Percentiles rank a stretch among this genome's conserved stretches.
Evolutionary conservation across 2,888 invertebrate genomes (phyloP).

Genomic region (Torymus tubicola): DNA sequence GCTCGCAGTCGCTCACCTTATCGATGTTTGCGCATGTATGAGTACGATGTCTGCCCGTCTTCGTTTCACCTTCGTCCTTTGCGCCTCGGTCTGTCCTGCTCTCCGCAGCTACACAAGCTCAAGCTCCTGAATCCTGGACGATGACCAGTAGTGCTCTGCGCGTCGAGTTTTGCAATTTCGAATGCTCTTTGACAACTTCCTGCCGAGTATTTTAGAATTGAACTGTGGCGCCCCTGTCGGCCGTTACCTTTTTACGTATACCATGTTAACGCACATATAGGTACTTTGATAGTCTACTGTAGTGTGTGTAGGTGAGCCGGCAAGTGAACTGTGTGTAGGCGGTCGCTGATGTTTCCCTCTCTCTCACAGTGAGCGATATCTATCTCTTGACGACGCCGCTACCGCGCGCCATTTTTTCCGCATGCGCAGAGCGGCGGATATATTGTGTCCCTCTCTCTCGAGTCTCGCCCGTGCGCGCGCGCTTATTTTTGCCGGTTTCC

Average conservation of each 20-base stretch:
- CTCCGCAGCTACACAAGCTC: too few species aligned
- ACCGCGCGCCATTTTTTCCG: constrained; percentile 34
- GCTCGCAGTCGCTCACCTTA: too few species aligned
- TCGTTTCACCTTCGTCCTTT: too few species aligned
- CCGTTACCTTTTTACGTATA: too few species aligned
- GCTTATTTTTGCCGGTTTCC: background rate
- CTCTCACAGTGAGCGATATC: background rate
- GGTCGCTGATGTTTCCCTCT: constrained; percentile 27
- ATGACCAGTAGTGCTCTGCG: background rate
- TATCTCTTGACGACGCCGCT: constrained; percentile 33
- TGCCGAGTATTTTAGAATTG: background rate
- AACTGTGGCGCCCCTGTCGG: too few species aligned
- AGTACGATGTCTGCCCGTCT: too few species aligned
- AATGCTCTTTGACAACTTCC: background rate
- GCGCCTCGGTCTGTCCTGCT: too few species aligned
- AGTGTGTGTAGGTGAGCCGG: background rate
- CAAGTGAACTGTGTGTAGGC: background rate
- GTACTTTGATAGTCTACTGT: too few species aligned
- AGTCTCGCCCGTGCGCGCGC: background rate
- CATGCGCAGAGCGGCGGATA: background rate
- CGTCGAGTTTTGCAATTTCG: background rate
- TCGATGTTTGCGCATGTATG: too few species aligned
- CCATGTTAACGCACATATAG: too few species aligned
- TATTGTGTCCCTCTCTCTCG: too few species aligned
- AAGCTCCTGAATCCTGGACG: too few species aligned